phyloP scores from a whole-genome alignment of 2,888 invertebrate species.

The Lissocephala sabroskyi region DNA sequence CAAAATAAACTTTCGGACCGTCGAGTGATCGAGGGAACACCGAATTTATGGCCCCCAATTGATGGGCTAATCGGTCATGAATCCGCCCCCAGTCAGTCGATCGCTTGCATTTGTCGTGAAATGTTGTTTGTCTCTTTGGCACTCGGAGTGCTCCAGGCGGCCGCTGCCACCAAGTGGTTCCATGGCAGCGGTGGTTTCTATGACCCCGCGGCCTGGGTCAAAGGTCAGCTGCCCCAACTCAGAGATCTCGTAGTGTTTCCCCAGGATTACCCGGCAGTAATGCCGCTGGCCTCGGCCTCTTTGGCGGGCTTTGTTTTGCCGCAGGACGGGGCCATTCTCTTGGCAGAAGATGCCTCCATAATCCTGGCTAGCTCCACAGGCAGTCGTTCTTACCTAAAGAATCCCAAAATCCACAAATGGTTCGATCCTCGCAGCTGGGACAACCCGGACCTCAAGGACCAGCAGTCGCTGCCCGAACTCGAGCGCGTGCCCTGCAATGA shows the following conservation, averaged over 20 bases:
- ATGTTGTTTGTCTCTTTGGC: conserved; percentile 27
- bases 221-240: conserved; percentile 58
- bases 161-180: conserved; percentile 50
- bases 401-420: conserved; percentile 57
- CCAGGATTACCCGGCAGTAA: conserved; percentile 51
- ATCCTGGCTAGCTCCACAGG: conserved; percentile 32
- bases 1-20: conserved; percentile 43
- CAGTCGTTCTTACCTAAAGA: conserved; percentile 45
- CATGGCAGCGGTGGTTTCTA: conserved; percentile 49
- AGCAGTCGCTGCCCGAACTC: conserved; percentile 51
- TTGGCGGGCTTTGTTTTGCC: conserved; percentile 60
- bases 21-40: too few species aligned
- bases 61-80: too few species aligned
- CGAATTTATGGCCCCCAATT: conserved; percentile 41
- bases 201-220: conserved; percentile 55
- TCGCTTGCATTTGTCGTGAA: background rate
- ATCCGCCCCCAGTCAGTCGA: conserved; percentile 36
- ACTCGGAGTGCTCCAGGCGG: background rate
- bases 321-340: conserved; percentile 56
- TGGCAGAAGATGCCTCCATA: conserved; percentile 54
- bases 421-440: conserved; percentile 69
- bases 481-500: conserved; percentile 69
- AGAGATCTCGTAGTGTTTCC: conserved; percentile 68
- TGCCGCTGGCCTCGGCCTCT: conserved; percentile 55
- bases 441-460: conserved; percentile 10